Evolutionary conservation across 2,888 invertebrate species (phyloP).

Genomic region (Periphyllus acericola): DNA sequence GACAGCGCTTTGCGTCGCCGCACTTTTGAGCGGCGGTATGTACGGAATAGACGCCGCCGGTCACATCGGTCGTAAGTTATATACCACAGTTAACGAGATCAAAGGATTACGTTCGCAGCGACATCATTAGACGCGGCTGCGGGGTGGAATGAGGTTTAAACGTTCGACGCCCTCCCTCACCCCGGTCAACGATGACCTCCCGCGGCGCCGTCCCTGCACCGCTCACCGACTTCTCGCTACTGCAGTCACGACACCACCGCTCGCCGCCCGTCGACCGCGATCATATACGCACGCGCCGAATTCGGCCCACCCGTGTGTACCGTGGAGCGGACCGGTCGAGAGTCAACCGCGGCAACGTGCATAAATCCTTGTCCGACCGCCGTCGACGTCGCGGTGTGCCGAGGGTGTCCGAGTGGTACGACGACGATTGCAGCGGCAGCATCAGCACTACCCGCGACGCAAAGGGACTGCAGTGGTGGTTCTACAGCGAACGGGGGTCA

Average conservation of each 20-base stretch:
- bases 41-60: background rate
- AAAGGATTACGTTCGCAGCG: slow-evolving; percentile 44
- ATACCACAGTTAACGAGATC: slow-evolving; percentile 47
- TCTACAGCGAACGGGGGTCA: background rate
- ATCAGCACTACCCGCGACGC: background rate
- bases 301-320: background rate
- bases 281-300: too few relatives aligned
- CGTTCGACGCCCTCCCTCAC: slow-evolving; percentile 26
- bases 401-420: background rate
- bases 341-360: background rate
- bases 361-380: slow-evolving; percentile 41
- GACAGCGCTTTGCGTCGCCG: background rate
- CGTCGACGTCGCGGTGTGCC: background rate
- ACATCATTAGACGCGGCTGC: slow-evolving; percentile 31
- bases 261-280: background rate
- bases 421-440: background rate
- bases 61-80: slow-evolving; percentile 32
- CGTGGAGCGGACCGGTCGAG: background rate
- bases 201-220: too few relatives aligned
- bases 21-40: too few relatives aligned
- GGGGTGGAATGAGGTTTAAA: slow-evolving; percentile 25
- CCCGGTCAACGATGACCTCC: background rate
- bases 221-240: background rate
- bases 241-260: too few relatives aligned
- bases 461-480: background rate